Evolutionary conservation across 2,113 vertebrate species (phyloP).

Genomic region (Pampusana beccarii): DNA sequence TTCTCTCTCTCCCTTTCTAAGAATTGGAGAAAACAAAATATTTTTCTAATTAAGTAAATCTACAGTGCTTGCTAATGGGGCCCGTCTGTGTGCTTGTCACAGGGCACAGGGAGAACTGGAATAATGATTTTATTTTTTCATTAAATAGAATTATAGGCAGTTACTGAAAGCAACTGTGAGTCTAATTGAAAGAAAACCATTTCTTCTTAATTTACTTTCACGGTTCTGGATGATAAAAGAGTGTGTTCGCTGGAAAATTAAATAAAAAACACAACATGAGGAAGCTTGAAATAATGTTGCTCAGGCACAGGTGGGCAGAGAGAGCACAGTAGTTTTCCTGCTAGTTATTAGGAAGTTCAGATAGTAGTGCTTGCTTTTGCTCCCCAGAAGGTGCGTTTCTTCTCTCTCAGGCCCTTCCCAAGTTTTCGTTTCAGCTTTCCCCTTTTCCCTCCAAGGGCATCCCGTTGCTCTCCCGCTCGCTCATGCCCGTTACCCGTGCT

Average conservation of each 20-base stretch:
- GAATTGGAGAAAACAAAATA: constrained; percentile 81
- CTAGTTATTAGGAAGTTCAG: not conserved
- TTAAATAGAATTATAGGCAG: constrained; percentile 89
- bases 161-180: constrained; percentile 83
- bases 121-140: constrained; percentile 87
- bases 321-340: not conserved
- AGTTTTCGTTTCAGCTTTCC: not conserved
- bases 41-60: constrained; percentile 88
- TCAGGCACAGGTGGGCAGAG: constrained; percentile 50
- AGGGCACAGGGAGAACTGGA: constrained; percentile 74
- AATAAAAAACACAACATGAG: constrained; percentile 78
- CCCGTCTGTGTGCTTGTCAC: constrained; percentile 77
- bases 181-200: constrained; percentile 88
- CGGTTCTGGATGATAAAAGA: constrained; percentile 85
- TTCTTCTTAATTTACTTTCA: constrained; percentile 88
- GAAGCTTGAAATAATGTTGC: constrained; percentile 11
- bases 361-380: not conserved
- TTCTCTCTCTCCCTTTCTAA: not conserved
- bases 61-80: constrained; percentile 77
- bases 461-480: not conserved
- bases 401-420: not conserved
- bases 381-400: not conserved
- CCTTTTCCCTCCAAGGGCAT: not conserved
- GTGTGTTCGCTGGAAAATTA: constrained; percentile 77
- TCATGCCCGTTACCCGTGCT: fast-evolving